These are phyloP conservation scores for Athrips mouffetella DNA, from an alignment of 2,888 invertebrate genomes.

Conservation along the genomic window DNA sequence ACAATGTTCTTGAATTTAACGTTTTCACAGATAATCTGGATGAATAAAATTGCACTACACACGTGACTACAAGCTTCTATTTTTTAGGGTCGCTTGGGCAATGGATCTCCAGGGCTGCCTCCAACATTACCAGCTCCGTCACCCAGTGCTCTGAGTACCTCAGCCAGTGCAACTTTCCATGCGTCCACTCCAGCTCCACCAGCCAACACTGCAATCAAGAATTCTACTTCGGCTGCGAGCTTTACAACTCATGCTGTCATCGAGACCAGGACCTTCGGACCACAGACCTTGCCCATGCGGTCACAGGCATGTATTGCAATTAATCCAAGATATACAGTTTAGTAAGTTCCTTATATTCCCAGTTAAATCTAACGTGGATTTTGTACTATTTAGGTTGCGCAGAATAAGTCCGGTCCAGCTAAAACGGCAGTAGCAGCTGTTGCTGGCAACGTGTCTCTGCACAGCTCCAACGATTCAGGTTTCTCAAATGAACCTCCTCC, in stretches of 20 bases:
- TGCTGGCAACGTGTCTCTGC: conserved; percentile 86
- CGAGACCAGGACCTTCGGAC: conserved; percentile 70
- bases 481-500: conserved; percentile 94
- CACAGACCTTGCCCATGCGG: conserved; percentile 70
- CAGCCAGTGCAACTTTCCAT: conserved; percentile 81
- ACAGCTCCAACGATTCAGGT: conserved; percentile 94
- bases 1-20: neutral
- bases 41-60: too few species aligned
- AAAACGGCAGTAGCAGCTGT: conserved; percentile 69
- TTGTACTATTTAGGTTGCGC: conserved; percentile 46
- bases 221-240: conserved; percentile 79
- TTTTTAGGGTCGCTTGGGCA: conserved; percentile 63
- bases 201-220: conserved; percentile 66
- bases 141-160: conserved; percentile 80
- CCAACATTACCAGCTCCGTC: conserved; percentile 85
- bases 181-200: conserved; percentile 58
- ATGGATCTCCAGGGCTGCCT: conserved; percentile 81
- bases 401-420: conserved; percentile 67
- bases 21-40: too few species aligned
- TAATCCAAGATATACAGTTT: neutral
- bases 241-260: conserved; percentile 74
- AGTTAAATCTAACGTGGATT: too few species aligned
- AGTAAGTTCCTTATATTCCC: neutral
- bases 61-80: conserved; percentile 9
- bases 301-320: conserved; percentile 52